Base-by-base conservation (phyloP, 1,140 invertebrate species). In the Zaprionus camerounensis region DNA sequence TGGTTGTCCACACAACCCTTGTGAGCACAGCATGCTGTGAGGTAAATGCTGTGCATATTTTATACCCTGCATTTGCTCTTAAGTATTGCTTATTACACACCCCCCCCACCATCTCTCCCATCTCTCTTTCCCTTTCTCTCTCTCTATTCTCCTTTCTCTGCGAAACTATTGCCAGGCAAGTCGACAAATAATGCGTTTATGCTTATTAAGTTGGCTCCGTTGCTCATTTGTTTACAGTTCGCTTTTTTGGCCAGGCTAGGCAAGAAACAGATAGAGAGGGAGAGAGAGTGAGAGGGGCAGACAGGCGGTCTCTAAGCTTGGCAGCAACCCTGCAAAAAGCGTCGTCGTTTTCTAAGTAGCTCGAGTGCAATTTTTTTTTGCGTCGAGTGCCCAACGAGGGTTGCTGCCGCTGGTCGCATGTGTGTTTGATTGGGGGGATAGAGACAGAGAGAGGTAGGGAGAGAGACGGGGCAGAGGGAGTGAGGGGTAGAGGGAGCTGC, bases 31-130 rank as follows among this genome's bases (percentile, higher is more conserved):
- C 46, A 24, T 71, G 64, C 55, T 66, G 46, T 69, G 66, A 78
- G 76, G 66, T 81, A 81, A 80, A 87, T 83, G 80, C 78, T 88
- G 78, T 71, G 84, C 85, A 88, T 88, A 88, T 90, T 88, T 88
- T 76, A 88, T 88, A 81, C 85, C 75, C 84, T 81, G 84, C 85
- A 88, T 88, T 88, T 90, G 76, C 85, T 90, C 85, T 79, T 88
- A 88, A 88, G 84, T 90, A 88, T 88, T 90, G 84, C 84, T 90
- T 88, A 87, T 87, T 87, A 88, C 81, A 69, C 20, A 0, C 20
- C 20, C 80, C 31, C 31, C 26, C 1, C 6, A 5, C 3, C 28
- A 7, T 31, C 9, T 49, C 86, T 85, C 76, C 59, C 34, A 55
- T 76, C 9, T 55, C 22, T 38, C 24, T 34, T 36, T 24, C 38